A percentile compares a stretch with the other conserved stretches of the same genome.
phyloP scores from a whole-genome alignment of 2,797 vertebrate genomes.

The Alca torda region DNA sequence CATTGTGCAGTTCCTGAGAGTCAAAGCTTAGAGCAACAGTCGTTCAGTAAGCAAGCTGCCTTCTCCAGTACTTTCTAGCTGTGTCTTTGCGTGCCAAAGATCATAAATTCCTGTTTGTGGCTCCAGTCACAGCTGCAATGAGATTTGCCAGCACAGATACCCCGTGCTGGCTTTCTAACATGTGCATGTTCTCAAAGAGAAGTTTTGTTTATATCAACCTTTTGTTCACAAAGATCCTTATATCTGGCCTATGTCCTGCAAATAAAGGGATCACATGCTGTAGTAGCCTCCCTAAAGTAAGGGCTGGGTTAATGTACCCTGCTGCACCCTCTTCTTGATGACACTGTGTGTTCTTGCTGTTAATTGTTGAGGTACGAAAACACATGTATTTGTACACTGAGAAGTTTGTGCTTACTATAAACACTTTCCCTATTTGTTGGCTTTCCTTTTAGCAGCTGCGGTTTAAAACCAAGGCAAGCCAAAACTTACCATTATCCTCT shows the following conservation, averaged over 20 bases:
- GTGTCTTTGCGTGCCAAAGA: background rate
- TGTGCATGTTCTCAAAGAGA: background rate
- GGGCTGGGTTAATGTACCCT: background rate
- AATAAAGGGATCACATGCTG: background rate
- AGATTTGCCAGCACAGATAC: slow-evolving; percentile 27
- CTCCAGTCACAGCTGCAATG: background rate
- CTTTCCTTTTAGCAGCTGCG: slow-evolving; percentile 6
- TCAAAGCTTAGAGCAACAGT: background rate
- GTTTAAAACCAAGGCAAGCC: slow-evolving; percentile 28
- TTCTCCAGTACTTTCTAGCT: background rate
- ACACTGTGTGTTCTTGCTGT: background rate
- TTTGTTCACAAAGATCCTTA: slow-evolving; percentile 19
- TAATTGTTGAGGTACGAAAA: slow-evolving; percentile 12
- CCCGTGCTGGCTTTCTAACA: background rate
- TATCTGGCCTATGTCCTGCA: background rate
- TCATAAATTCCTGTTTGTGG: slow-evolving; percentile 27
- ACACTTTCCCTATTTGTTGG: slow-evolving; percentile 16
- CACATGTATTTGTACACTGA: slow-evolving; percentile 9
- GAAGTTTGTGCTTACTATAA: slow-evolving; percentile 49
- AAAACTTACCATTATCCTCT: slow-evolving; percentile 45
- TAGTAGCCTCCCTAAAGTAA: background rate
- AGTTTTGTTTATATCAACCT: slow-evolving; percentile 34
- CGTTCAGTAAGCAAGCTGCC: background rate
- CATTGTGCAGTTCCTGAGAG: background rate
- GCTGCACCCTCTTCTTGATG: background rate